phyloP scores from a whole-genome alignment of 1,140 invertebrate species.

The Vanessa tameamea region DNA sequence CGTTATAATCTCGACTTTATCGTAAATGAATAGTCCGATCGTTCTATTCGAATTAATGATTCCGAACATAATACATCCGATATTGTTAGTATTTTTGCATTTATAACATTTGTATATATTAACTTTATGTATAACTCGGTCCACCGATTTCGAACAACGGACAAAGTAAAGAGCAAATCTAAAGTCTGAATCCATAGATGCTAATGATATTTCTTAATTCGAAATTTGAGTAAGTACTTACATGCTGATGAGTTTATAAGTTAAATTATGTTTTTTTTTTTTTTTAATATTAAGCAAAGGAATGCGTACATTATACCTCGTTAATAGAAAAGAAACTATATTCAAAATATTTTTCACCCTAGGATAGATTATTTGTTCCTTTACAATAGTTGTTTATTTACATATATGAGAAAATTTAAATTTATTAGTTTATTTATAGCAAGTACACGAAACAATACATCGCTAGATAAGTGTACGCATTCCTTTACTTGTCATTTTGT shows the following conservation, averaged over 20 bases:
- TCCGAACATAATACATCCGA: background rate
- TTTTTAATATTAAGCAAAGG: slow-evolving; percentile 3
- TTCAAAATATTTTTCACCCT: background rate
- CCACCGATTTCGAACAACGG: slow-evolving; percentile 26
- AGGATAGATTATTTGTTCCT: background rate
- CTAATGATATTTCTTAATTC: slow-evolving; percentile 23
- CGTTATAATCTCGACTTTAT: background rate
- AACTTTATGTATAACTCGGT: slow-evolving; percentile 2
- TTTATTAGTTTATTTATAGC: background rate
- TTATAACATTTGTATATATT: slow-evolving; percentile 13
- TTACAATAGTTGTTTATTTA: background rate
- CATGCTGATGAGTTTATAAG: slow-evolving; percentile 26
- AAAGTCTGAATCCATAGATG: slow-evolving; percentile 36
- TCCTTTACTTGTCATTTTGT: slow-evolving; percentile 23
- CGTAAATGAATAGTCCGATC: background rate
- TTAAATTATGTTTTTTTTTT: slow-evolving; percentile 12
- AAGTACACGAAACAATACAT: background rate
- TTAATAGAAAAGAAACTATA: background rate
- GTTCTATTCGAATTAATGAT: background rate
- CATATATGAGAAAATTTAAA: background rate
- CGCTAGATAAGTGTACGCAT: slow-evolving; percentile 10
- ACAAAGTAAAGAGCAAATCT: slow-evolving; percentile 23
- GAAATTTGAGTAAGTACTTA: slow-evolving; percentile 30
- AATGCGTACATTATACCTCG: slow-evolving; percentile 7
- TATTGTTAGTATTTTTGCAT: slow-evolving; percentile 14